A percentile compares a stretch with the other conserved stretches of the same genome.
These are phyloP conservation scores for Spheniscus mendiculus DNA, from an alignment of 2,113 vertebrate genomes.

Conservation along the genomic window DNA sequence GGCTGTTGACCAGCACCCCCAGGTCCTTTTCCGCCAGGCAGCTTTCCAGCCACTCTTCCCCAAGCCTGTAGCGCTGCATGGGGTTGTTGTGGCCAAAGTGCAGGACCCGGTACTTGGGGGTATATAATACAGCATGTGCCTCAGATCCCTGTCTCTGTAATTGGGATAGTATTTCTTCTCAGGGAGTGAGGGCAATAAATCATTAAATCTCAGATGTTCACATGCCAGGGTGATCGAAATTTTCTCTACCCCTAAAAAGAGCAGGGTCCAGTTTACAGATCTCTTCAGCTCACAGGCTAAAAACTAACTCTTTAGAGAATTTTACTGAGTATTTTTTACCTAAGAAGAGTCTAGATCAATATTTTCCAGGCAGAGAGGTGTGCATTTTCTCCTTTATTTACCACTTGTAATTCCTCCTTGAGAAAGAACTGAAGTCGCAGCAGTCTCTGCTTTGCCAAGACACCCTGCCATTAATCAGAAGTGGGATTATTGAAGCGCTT, in stretches of 20 bases:
- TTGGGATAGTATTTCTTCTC: background rate
- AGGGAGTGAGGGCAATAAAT: background rate
- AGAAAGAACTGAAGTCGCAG: background rate
- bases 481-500: constrained; percentile 47
- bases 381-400: constrained; percentile 44
- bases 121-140: background rate
- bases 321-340: background rate
- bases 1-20: no score
- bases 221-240: background rate
- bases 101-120: no score
- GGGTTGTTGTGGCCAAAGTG: no score
- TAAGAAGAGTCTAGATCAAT: constrained; percentile 1
- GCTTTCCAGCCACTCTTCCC: no score
- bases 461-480: constrained; percentile 44
- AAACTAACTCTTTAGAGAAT: background rate
- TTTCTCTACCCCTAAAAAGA: background rate
- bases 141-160: background rate
- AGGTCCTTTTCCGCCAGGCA: no score
- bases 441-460: constrained; percentile 16
- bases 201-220: background rate
- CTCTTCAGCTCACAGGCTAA: background rate
- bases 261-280: background rate
- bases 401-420: background rate
- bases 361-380: background rate
- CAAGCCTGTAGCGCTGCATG: no score